phyloP scores from a whole-genome alignment of 2,113 vertebrate species.

The Megatriorchis doriae region DNA sequence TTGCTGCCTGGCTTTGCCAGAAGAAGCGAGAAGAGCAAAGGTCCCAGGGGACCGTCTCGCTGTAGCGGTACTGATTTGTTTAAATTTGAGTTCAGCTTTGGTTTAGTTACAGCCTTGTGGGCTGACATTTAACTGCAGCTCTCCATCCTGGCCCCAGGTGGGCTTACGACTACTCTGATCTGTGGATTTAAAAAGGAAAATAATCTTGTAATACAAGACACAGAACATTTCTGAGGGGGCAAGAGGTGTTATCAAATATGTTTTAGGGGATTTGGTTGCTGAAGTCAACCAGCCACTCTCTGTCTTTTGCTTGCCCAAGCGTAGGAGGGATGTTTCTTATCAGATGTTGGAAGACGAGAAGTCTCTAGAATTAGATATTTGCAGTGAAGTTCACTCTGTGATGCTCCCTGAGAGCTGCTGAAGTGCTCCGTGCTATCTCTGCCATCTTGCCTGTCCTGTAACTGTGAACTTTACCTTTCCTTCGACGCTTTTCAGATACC shows the following conservation, averaged over 20 bases:
- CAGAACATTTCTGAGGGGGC: background rate
- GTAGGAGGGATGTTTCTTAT: background rate
- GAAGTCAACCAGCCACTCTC: background rate
- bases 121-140: slow-evolving; percentile 21
- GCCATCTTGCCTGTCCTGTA: background rate
- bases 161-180: background rate
- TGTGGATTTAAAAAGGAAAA: background rate
- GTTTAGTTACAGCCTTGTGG: background rate
- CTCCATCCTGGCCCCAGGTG: background rate
- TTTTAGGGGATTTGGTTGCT: background rate
- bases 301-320: background rate
- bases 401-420: fast-evolving
- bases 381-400: background rate
- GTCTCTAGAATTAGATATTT: background rate
- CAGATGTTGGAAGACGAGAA: fast-evolving
- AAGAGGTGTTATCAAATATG: background rate
- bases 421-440: fast-evolving
- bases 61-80: background rate
- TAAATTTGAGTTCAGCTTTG: background rate
- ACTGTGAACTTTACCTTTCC: background rate
- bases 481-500: background rate
- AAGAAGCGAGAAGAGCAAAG: background rate
- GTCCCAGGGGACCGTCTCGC: background rate
- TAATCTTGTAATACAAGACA: background rate
- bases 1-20: background rate